Percentiles rank a stretch among this genome's conserved stretches.
Conservation (phyloP, 1,140 invertebrate genomes). For the Heliconius hewitsoni region DNA sequence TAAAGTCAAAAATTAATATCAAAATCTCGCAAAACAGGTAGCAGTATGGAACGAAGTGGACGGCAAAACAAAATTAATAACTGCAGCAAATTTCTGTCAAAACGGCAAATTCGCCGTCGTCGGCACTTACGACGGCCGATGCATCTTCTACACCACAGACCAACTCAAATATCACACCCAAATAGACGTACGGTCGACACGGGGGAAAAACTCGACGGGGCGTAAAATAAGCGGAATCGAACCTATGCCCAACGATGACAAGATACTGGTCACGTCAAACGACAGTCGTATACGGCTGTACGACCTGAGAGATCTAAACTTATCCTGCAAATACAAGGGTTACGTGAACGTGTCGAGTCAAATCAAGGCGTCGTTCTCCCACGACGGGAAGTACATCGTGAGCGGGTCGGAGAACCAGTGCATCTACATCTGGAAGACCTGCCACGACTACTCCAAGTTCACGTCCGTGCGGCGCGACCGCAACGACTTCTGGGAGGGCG, state of each 20-base stretch:
- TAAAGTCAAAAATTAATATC: not conserved
- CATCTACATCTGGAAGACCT: slow-evolving; percentile 98
- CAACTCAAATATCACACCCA: slow-evolving; percentile 99
- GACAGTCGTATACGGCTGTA: slow-evolving; percentile 98
- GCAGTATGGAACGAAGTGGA: slow-evolving; percentile 99
- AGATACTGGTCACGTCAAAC: slow-evolving; percentile 98
- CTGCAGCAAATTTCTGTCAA: slow-evolving; percentile 98
- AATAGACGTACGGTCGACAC: slow-evolving; percentile 96
- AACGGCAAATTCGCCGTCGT: slow-evolving; percentile 99
- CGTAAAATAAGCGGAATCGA: slow-evolving; percentile 98
- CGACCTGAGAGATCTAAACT: slow-evolving; percentile 96
- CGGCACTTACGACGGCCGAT: slow-evolving; percentile 98
- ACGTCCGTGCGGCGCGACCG: slow-evolving; percentile 95
- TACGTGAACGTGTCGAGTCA: slow-evolving; percentile 98
- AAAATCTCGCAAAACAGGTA: slow-evolving; percentile 74
- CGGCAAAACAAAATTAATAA: slow-evolving; percentile 96
- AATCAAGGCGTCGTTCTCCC: slow-evolving; percentile 98
- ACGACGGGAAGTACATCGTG: slow-evolving; percentile 97
- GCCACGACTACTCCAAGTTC: slow-evolving; percentile 97
- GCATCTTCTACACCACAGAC: slow-evolving; percentile 99
- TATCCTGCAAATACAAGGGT: slow-evolving; percentile 98
- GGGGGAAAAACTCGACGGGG: slow-evolving; percentile 96
- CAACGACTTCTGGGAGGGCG: slow-evolving; percentile 99
- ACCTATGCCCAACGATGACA: slow-evolving; percentile 97
- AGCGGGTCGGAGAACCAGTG: slow-evolving; percentile 99